Base-by-base conservation (phyloP, 2,113 vertebrate species). In the Chlorodrepanis virens region DNA sequence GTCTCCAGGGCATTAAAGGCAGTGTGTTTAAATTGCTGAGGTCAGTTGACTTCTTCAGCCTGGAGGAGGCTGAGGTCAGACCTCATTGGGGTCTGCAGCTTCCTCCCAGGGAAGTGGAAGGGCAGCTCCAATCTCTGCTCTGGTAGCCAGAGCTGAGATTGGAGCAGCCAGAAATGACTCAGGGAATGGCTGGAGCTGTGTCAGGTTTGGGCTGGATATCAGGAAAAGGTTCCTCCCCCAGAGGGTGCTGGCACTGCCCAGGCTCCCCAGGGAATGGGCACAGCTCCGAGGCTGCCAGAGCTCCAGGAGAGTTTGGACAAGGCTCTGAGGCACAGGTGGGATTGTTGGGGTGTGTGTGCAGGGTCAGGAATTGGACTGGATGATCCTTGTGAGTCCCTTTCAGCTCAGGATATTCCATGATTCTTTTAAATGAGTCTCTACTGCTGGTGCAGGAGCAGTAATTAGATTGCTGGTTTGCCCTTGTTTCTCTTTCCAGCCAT, bases 271-370 rank as follows among this genome's bases (percentile, higher is more conserved):
- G n/a, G 59, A 65, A 56, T 35, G 42, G 29, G 12, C 50, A 24
- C 9, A 0, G 70, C 20, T 42, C 82, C 1, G 0, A 49, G 60
- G 29, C 35, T 57, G 61, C 42, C 83, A 67, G 11, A 76, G 44
- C 37, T 22, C 44, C 53, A 68, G 63, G 7, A 59, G 27, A 0
- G 0, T 52, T 60, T 33, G 33, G 45, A 27, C 53, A 56, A 14
- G 9, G 1, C 29, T 74, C 3, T 4, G 29, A 85, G n/a, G 28
- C 8, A 11, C 50, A 25, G 29, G 31, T 23, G 29, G 53, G 54
- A 3, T n/a, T 45, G 39, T 16, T 61, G 63, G 54, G 37, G 18
- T 44, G 54, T 52, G 29, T 74, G 69, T 5, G 50, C 60, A 56
- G 50, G 16, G 25, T 6, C 33, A 28, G 47, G 10, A 2, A 0